Evolutionary conservation across 2,113 vertebrate genomes (phyloP).

Genomic region (Gorilla gorilla): DNA sequence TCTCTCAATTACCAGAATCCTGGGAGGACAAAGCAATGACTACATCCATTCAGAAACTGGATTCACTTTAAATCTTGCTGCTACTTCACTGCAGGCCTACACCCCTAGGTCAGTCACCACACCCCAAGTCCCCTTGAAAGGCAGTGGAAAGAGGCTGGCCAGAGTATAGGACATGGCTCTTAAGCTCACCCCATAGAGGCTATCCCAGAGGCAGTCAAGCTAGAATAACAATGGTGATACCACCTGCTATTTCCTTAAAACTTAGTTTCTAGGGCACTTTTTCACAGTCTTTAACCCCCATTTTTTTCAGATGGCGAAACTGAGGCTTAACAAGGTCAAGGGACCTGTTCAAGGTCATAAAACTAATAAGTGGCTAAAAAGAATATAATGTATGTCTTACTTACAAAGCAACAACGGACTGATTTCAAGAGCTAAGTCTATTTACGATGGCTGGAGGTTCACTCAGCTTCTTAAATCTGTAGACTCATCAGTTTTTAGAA

Average conservation of each 20-base stretch:
- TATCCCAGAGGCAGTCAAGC: neutral
- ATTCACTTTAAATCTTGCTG: neutral
- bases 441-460: neutral
- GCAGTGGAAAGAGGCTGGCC: neutral
- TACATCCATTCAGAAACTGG: neutral
- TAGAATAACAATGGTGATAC: neutral
- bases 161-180: neutral
- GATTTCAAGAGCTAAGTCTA: neutral
- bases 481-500: neutral
- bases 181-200: neutral
- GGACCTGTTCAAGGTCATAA: neutral
- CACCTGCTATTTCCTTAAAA: neutral
- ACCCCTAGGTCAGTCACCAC: neutral
- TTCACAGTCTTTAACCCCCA: neutral
- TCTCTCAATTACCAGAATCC: neutral
- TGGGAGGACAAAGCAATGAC: neutral
- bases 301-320: neutral
- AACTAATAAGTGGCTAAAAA: neutral
- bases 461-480: neutral
- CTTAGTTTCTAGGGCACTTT: neutral
- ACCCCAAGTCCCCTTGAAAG: neutral
- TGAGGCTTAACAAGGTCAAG: neutral
- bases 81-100: neutral
- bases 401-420: neutral
- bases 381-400: neutral